phyloP scores from a whole-genome alignment of 2,888 invertebrate species.

The Nasonovia ribisnigri region DNA sequence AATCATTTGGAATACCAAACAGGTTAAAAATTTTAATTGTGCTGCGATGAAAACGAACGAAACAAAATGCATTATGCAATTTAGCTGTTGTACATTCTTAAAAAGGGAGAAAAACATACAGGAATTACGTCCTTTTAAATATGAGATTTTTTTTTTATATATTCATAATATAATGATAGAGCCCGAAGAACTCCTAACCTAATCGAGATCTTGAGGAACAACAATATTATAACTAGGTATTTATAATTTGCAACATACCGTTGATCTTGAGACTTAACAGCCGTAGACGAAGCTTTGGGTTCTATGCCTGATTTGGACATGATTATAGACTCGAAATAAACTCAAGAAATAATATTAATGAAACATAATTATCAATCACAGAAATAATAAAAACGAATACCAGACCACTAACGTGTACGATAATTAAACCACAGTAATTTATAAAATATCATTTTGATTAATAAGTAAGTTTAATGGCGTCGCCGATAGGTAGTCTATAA shows the following conservation, averaged over 20 bases:
- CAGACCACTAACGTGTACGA: not conserved
- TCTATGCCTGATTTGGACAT: constrained; percentile 38
- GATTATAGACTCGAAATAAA: not conserved
- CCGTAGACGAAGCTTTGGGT: constrained; percentile 57
- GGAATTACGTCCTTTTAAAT: not conserved
- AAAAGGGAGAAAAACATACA: not conserved
- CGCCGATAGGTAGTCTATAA: not conserved
- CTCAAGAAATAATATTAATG: not conserved
- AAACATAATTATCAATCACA: no score
- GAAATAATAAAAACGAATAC: no score
- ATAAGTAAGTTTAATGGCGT: not conserved
- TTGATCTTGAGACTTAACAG: constrained; percentile 23
- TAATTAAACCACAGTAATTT: not conserved
- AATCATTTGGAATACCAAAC: not conserved
- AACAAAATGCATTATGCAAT: not conserved
- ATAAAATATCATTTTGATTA: not conserved
- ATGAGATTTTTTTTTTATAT: no score
- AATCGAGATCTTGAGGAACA: not conserved
- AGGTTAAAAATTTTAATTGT: not conserved
- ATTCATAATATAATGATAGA: no score
- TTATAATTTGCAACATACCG: not conserved
- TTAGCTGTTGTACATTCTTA: not conserved
- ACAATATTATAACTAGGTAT: not conserved
- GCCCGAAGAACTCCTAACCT: no score
- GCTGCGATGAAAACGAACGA: not conserved